These are phyloP conservation scores for Dyspetes luteomarginatus DNA, from an alignment of 2,888 invertebrate genomes.

Conservation along the genomic window DNA sequence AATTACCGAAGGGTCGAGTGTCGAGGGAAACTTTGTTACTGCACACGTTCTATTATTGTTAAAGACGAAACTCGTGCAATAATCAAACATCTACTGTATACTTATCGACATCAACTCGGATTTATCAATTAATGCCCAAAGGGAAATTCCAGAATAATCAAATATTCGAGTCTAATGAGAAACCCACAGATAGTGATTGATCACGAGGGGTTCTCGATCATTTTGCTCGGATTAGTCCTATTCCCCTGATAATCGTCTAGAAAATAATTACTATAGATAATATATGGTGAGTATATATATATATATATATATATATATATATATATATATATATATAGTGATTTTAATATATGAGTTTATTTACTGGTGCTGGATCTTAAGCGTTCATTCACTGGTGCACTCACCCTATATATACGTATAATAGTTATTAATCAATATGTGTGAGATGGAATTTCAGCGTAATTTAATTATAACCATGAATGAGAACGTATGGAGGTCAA, in stretches of 20 bases:
- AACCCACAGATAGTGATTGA: slow-evolving; percentile 6
- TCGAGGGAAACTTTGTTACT: neutral
- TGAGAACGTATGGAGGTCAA: no score
- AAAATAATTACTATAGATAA: no score
- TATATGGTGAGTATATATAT: no score
- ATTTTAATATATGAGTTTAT: no score
- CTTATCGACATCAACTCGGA: neutral
- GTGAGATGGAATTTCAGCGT: no score
- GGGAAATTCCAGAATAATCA: slow-evolving; percentile 21
- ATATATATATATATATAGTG: no score
- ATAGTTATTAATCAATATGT: no score
- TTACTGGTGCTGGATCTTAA: no score
- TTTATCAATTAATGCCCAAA: slow-evolving; percentile 1
- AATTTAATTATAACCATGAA: no score
- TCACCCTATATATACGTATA: no score
- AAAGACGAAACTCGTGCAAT: neutral
- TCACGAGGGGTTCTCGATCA: neutral
- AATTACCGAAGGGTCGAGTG: neutral
- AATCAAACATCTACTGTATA: neutral
- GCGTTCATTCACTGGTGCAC: no score
- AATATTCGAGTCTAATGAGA: slow-evolving; percentile 24
- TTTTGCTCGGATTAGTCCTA: slow-evolving; percentile 2
- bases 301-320: no score
- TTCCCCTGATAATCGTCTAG: neutral
- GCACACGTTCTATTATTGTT: neutral